Conservation (phyloP, 1,140 invertebrate genomes). For the Drosophila tropicalis region DNA sequence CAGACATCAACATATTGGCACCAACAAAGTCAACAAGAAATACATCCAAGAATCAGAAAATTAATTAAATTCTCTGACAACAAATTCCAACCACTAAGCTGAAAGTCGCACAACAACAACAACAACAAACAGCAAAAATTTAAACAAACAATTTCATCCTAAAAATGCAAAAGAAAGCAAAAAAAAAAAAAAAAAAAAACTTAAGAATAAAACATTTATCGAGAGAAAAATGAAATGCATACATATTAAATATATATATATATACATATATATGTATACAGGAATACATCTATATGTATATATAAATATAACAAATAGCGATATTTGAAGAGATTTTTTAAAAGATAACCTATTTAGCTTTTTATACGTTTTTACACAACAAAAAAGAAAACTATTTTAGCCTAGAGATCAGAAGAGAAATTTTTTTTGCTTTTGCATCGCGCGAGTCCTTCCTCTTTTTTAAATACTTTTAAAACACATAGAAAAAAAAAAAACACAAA, state of each 20-base stretch:
- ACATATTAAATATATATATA: conserved; percentile 28
- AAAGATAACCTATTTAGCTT: conserved; percentile 72
- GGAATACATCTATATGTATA: conserved; percentile 39
- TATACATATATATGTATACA: conserved; percentile 36
- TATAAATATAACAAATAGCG: conserved; percentile 41
- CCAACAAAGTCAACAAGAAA: not conserved
- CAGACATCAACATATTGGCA: not conserved
- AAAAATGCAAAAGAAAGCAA: conserved; percentile 1
- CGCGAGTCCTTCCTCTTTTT: conserved; percentile 80
- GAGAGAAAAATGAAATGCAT: conserved; percentile 32
- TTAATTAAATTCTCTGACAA: conserved; percentile 40
- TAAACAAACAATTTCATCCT: conserved; percentile 27
- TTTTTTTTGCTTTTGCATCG: conserved; percentile 37
- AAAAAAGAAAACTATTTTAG: conserved; percentile 39
- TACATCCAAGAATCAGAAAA: conserved; percentile 43
- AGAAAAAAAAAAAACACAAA: conserved; percentile 25
- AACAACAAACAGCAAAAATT: not conserved
- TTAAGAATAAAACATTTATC: conserved; percentile 22
- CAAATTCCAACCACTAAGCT: conserved; percentile 19
- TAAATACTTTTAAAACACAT: conserved; percentile 17
- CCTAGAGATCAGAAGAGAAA: conserved; percentile 47
- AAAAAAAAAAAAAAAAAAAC: not conserved
- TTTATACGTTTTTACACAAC: conserved; percentile 76
- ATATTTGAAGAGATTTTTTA: conserved; percentile 58
- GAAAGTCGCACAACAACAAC: conserved; percentile 44